These are phyloP conservation scores for Chaetophractus vellerosus DNA, from an alignment of 2,797 vertebrate genomes.

Conservation along the genomic window DNA sequence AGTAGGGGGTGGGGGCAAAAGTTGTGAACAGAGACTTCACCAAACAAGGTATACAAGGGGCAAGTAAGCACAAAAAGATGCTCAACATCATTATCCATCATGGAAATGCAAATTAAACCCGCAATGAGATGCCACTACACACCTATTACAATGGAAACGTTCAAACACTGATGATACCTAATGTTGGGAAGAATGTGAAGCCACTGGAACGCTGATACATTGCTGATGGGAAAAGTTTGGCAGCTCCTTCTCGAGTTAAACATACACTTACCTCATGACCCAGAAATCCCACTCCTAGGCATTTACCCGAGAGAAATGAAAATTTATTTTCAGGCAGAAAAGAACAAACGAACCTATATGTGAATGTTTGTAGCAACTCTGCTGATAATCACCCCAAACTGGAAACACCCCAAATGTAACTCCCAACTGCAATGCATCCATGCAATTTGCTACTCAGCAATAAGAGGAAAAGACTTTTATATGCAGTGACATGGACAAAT, in stretches of 20 bases:
- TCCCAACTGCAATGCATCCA: not conserved
- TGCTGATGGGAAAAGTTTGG: fast-evolving
- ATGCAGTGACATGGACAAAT: fast-evolving
- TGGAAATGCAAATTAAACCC: not conserved
- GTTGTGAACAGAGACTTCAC: not conserved
- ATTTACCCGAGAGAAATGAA: not conserved
- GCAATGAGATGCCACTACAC: fast-evolving
- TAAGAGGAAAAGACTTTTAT: not conserved
- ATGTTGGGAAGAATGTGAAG: fast-evolving
- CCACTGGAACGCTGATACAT: fast-evolving
- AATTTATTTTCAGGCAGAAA: not conserved
- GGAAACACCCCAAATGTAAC: not conserved
- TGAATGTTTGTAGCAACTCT: not conserved
- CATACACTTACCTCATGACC: fast-evolving
- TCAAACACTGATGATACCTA: fast-evolving
- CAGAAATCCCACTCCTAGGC: not conserved
- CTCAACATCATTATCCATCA: fast-evolving
- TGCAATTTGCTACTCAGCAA: fast-evolving
- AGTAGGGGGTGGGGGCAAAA: not conserved
- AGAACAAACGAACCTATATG: not conserved
- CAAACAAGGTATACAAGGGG: not conserved
- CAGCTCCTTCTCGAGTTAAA: not conserved
- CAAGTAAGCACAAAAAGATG: fast-evolving
- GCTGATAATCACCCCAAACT: no score
- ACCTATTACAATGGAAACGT: fast-evolving